Evolutionary conservation across 2,888 invertebrate species (phyloP).

Genomic region (Corbicula japonica): DNA sequence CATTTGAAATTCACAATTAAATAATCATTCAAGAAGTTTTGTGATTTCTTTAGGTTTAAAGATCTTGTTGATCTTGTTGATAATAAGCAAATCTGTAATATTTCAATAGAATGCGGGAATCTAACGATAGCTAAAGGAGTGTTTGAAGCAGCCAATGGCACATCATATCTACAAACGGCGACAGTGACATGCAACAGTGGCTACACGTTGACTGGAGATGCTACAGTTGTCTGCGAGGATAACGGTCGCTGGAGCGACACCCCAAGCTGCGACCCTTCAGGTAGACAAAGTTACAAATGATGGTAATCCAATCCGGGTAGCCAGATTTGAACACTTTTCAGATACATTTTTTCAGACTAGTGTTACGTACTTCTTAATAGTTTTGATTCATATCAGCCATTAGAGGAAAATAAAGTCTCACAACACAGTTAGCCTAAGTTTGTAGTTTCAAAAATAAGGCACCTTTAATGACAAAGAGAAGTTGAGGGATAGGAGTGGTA

Average conservation of each 20-base stretch:
- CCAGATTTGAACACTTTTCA: not conserved
- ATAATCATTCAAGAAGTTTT: too few relatives aligned
- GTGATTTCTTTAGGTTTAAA: too few relatives aligned
- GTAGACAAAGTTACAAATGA: not conserved
- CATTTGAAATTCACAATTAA: too few relatives aligned
- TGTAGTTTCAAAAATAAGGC: not conserved
- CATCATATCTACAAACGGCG: slow-evolving; percentile 14
- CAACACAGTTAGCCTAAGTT: not conserved
- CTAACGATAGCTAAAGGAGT: slow-evolving; percentile 9
- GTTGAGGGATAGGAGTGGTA: not conserved
- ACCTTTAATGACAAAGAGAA: not conserved
- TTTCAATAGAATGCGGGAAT: too few relatives aligned
- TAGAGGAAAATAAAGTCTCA: not conserved
- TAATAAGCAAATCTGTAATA: too few relatives aligned
- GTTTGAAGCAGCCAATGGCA: slow-evolving; percentile 3
- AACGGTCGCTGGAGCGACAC: slow-evolving; percentile 15
- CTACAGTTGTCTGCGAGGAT: slow-evolving; percentile 8
- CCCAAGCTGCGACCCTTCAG: slow-evolving; percentile 2
- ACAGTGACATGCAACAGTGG: slow-evolving; percentile 32
- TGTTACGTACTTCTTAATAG: not conserved
- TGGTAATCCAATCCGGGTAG: not conserved
- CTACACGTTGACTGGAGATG: slow-evolving; percentile 15
- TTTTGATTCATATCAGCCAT: not conserved
- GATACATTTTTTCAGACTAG: too few relatives aligned
- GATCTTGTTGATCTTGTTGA: too few relatives aligned